Percentiles rank a stretch among this genome's conserved stretches.
These are phyloP conservation scores for Lepidothrix coronata DNA, from an alignment of 2,113 vertebrate genomes.

Conservation along the genomic window DNA sequence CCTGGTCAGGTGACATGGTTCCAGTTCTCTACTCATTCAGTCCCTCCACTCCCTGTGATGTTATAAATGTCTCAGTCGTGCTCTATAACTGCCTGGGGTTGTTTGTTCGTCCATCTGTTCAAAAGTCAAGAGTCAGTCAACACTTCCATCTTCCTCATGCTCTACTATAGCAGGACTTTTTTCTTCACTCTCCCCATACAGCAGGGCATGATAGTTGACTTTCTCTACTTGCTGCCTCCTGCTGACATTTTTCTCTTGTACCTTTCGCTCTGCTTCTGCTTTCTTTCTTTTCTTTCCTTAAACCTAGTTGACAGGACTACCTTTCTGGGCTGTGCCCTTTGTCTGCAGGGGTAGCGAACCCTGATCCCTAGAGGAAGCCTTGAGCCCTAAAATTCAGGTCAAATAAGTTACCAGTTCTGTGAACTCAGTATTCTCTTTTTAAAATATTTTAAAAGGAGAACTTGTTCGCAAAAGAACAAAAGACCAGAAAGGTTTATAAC, in stretches of 20 bases:
- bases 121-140: neutral
- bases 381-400: neutral
- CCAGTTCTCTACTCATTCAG: neutral
- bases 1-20: neutral
- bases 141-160: neutral
- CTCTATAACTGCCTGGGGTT: neutral
- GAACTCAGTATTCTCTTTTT: neutral
- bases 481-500: neutral
- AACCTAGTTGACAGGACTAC: neutral
- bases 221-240: neutral
- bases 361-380: neutral
- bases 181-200: neutral
- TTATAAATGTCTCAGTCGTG: neutral
- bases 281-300: neutral
- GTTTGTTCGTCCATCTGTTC: neutral
- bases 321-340: neutral
- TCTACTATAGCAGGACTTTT: neutral
- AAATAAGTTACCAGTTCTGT: neutral
- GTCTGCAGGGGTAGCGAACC: neutral
- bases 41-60: neutral
- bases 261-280: neutral
- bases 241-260: neutral
- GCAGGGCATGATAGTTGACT: neutral
- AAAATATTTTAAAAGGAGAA: constrained; percentile 1
- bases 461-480: constrained; percentile 1